phyloP scores from a whole-genome alignment of 1,140 invertebrate species.

The Vanessa atalanta region DNA sequence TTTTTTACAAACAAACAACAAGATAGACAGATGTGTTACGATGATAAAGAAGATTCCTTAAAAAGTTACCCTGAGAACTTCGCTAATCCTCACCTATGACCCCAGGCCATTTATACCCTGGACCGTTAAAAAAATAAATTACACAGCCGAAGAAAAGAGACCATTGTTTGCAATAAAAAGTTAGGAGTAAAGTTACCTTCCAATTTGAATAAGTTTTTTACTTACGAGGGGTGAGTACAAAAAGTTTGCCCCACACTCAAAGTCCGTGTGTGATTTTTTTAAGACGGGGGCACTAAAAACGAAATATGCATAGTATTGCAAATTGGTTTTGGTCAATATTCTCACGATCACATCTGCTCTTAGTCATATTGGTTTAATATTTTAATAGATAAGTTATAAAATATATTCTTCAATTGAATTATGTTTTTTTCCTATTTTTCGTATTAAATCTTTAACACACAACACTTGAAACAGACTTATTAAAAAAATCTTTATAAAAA shows the following conservation, averaged over 20 bases:
- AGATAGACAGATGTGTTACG: conserved; percentile 55
- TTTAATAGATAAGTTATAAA: not conserved
- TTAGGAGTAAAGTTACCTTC: conserved; percentile 63
- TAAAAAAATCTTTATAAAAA: no score
- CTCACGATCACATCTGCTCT: conserved; percentile 58
- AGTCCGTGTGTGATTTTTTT: conserved; percentile 64
- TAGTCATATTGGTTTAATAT: not conserved
- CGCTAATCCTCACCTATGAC: conserved; percentile 71
- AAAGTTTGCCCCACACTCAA: conserved; percentile 53
- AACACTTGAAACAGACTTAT: no score
- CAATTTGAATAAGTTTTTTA: conserved; percentile 71
- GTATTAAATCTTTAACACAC: no score
- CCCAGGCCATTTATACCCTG: conserved; percentile 59
- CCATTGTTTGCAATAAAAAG: conserved; percentile 72
- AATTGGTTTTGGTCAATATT: conserved; percentile 66
- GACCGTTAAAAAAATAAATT: conserved; percentile 76
- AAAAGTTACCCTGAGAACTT: conserved; percentile 65
- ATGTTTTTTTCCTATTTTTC: no score
- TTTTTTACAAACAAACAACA: conserved; percentile 7
- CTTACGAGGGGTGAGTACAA: conserved; percentile 62
- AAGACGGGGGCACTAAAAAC: conserved; percentile 59
- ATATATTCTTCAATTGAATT: no score
- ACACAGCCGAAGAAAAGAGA: conserved; percentile 61
- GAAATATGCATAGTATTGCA: conserved; percentile 58
- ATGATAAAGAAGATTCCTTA: conserved; percentile 55